These are phyloP conservation scores for Smutsia gigantea DNA, from an alignment of 2,797 vertebrate genomes.

Conservation along the genomic window DNA sequence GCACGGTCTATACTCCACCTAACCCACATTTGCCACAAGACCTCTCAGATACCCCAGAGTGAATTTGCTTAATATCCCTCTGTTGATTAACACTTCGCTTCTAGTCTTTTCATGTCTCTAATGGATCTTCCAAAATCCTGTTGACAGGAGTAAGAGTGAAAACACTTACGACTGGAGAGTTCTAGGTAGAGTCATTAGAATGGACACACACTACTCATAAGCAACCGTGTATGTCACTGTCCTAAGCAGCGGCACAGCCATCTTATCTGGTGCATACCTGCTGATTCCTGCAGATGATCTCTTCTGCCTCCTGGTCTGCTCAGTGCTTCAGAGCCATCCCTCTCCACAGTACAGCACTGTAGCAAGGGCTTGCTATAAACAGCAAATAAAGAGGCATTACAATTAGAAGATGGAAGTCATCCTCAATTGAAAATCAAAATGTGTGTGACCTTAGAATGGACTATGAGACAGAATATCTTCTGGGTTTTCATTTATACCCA, in stretches of 20 bases:
- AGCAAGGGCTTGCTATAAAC: neutral
- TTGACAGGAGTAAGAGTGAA: neutral
- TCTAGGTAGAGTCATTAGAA: neutral
- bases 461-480: neutral
- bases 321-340: neutral
- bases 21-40: neutral
- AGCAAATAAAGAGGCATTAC: neutral
- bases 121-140: neutral
- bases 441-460: neutral
- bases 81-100: neutral
- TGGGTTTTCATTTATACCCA: neutral
- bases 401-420: neutral
- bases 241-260: neutral
- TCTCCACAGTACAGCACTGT: neutral
- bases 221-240: fast-evolving
- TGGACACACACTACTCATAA: neutral
- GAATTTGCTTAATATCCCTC: neutral
- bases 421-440: conserved; percentile 41
- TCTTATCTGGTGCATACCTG: neutral
- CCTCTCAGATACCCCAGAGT: neutral
- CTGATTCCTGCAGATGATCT: fast-evolving
- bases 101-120: neutral
- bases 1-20: neutral
- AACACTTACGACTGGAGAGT: neutral
- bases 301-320: neutral